Evolutionary conservation across 2,888 invertebrate genomes (phyloP).

Genomic region (Drosophila atroscutellata): DNA sequence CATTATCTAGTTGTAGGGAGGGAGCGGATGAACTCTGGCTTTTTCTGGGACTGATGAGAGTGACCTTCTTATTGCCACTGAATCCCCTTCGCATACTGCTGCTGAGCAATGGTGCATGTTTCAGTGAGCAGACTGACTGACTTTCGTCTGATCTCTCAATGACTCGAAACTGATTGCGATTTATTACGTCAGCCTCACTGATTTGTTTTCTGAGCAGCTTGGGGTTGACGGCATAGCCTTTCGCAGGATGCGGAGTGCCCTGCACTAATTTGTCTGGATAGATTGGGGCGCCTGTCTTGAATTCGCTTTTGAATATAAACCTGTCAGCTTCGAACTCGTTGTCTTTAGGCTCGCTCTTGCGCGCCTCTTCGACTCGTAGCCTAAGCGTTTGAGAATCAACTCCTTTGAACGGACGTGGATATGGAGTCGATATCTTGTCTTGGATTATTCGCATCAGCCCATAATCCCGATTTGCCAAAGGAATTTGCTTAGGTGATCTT

Average conservation of each 20-base stretch:
- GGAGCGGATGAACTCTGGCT: background rate
- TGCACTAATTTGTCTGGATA: background rate
- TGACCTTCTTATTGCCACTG: background rate
- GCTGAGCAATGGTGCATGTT: background rate
- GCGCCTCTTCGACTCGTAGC: slow-evolving; percentile 33
- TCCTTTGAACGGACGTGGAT: slow-evolving; percentile 24
- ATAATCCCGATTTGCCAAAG: slow-evolving; percentile 39
- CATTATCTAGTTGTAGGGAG: background rate
- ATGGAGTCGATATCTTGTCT: slow-evolving; percentile 44
- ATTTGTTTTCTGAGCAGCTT: background rate
- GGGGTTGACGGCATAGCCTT: slow-evolving; percentile 12
- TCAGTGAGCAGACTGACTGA: too few species aligned
- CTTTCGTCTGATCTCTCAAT: background rate
- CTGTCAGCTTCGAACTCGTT: background rate
- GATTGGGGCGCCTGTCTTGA: background rate
- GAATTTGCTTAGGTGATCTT: background rate
- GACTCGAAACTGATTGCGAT: background rate
- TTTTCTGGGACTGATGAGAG: slow-evolving; percentile 2
- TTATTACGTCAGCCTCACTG: background rate
- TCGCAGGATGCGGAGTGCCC: slow-evolving; percentile 33
- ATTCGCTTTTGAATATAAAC: background rate
- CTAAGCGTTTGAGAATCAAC: slow-evolving; percentile 32
- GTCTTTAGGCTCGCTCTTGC: too few species aligned
- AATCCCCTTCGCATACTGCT: background rate
- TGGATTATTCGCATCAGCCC: slow-evolving; percentile 43